A percentile compares a stretch with the other conserved stretches of the same genome.
Evolutionary conservation across 2,797 vertebrate genomes (phyloP).

Genomic region (Loriculus beryllinus): DNA sequence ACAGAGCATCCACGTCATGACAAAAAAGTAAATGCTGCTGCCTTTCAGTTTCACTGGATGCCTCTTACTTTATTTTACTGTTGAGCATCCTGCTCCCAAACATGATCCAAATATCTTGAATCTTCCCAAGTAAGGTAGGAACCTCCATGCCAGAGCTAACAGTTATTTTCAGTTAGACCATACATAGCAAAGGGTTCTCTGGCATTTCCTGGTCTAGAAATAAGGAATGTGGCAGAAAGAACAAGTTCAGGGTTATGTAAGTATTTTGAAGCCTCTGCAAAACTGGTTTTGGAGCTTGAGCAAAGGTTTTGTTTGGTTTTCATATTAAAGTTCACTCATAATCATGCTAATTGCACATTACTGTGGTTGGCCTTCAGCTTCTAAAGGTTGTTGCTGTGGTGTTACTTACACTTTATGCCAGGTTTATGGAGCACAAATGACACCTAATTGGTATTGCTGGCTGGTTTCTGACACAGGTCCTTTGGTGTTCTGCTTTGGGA

Average conservation of each 20-base stretch:
- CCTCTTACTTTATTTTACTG: background rate
- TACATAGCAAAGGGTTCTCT: background rate
- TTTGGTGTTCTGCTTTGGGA: conserved; percentile 96
- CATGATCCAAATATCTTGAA: accelerated
- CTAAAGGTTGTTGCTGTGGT: background rate
- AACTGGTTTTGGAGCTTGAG: background rate
- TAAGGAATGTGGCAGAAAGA: background rate
- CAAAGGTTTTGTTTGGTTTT: background rate
- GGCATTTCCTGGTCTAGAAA: background rate
- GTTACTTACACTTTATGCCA: background rate
- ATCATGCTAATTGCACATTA: background rate
- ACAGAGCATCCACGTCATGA: background rate
- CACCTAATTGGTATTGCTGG: background rate
- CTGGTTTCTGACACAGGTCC: conserved; percentile 80
- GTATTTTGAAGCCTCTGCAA: background rate
- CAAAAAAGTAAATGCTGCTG: background rate
- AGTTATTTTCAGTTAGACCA: background rate
- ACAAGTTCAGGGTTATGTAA: background rate
- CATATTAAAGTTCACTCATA: background rate
- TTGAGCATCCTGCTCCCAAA: background rate
- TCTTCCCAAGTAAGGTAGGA: background rate
- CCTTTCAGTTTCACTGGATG: background rate
- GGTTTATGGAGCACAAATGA: background rate
- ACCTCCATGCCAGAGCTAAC: background rate
- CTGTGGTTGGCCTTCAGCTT: background rate